phyloP scores from a whole-genome alignment of 2,113 vertebrate genomes.

The Taurulus bubalis region DNA sequence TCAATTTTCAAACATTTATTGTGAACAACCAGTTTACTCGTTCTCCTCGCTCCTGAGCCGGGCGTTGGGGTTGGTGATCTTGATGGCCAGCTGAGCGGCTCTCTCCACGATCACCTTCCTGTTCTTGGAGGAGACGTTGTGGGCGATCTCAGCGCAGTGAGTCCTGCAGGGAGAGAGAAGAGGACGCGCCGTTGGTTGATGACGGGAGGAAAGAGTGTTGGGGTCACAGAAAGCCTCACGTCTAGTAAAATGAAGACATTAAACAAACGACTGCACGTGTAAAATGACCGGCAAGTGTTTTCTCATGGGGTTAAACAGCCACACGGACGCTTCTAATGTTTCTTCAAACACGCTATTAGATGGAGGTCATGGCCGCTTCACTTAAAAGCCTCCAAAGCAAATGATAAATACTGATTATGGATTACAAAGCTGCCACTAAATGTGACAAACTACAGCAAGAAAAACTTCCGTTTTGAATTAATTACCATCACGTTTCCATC shows the following conservation, averaged over 20 bases:
- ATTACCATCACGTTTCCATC: not conserved
- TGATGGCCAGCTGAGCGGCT: constrained; percentile 97
- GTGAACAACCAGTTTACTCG: constrained; percentile 84
- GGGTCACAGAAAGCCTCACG: too few relatives aligned
- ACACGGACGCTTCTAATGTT: not conserved
- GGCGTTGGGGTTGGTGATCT: constrained; percentile 98
- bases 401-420: not conserved
- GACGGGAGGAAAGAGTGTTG: not conserved
- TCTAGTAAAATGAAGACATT: not conserved
- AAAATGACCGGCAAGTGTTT: too few relatives aligned
- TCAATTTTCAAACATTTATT: constrained; percentile 75
- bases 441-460: not conserved
- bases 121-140: constrained; percentile 99
- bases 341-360: not conserved
- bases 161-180: constrained; percentile 81
- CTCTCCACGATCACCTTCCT: constrained; percentile 97
- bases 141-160: constrained; percentile 96
- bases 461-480: not conserved
- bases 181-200: not conserved
- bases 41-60: constrained; percentile 98
- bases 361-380: not conserved
- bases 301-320: not conserved
- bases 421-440: not conserved
- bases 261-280: not conserved
- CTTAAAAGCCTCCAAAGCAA: not conserved